A percentile compares a stretch with the other conserved stretches of the same genome.
Evolutionary conservation across 2,888 invertebrate genomes (phyloP).

Genomic region (Rotaria magnacalcarata): DNA sequence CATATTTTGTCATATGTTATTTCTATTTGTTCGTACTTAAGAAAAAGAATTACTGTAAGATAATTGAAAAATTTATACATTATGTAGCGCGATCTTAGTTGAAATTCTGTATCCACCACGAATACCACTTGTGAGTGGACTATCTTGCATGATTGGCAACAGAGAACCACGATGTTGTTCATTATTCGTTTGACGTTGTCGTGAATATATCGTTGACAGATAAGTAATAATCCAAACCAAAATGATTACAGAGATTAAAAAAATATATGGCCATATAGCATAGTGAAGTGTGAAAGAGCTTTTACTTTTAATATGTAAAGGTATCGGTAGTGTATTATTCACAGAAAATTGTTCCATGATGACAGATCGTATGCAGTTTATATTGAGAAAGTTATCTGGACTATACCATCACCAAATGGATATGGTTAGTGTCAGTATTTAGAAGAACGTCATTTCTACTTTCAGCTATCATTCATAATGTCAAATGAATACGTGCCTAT

Average conservation of each 20-base stretch:
- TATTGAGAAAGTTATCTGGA: neutral
- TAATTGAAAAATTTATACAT: neutral
- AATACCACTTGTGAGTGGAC: too few relatives aligned
- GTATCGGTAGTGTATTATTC: neutral
- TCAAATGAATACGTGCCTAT: neutral
- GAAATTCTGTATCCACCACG: neutral
- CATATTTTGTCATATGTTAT: too few relatives aligned
- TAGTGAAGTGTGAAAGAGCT: neutral
- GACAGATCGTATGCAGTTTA: too few relatives aligned
- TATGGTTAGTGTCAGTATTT: neutral
- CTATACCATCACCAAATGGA: neutral
- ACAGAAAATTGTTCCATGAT: neutral
- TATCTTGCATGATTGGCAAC: neutral
- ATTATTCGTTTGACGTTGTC: neutral
- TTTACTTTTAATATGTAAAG: neutral
- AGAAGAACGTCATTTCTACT: neutral
- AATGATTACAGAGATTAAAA: neutral
- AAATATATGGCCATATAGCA: neutral
- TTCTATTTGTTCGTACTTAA: neutral
- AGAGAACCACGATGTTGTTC: neutral
- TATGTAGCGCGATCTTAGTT: neutral
- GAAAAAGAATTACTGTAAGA: neutral
- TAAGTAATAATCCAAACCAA: neutral
- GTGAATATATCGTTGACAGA: neutral
- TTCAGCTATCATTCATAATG: neutral